phyloP scores from a whole-genome alignment of 2,113 vertebrate species.

The Chinchilla lanigera region DNA sequence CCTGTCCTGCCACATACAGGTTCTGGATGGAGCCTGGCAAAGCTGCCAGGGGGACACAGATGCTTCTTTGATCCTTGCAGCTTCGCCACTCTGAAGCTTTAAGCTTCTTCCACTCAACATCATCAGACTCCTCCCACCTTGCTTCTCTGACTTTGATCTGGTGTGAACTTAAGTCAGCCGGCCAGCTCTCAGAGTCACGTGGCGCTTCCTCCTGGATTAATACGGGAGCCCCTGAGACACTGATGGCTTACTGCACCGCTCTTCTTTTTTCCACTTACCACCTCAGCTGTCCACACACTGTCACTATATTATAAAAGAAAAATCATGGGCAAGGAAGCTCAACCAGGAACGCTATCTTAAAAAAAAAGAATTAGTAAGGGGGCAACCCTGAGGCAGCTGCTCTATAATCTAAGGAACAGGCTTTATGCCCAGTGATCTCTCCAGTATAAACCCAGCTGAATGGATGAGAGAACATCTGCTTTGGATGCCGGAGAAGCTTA shows the following conservation, averaged over 20 bases:
- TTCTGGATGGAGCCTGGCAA: neutral
- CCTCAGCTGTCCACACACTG: constrained; percentile 29
- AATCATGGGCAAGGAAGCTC: neutral
- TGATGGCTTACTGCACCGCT: neutral
- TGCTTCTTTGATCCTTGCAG: neutral
- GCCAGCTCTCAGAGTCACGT: neutral
- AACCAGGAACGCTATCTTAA: neutral
- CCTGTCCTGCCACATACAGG: neutral
- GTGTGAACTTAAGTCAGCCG: neutral
- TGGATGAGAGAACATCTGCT: neutral
- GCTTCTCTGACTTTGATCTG: neutral
- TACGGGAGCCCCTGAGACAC: neutral
- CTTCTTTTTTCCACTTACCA: constrained; percentile 46
- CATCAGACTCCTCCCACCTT: neutral
- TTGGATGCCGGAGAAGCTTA: neutral
- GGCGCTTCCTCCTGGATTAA: constrained; percentile 64
- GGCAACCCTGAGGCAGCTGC: neutral
- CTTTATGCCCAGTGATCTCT: neutral
- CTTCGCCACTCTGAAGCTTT: neutral
- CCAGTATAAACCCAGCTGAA: neutral
- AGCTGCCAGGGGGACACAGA: neutral
- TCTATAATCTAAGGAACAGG: neutral
- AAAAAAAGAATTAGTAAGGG: neutral
- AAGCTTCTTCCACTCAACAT: neutral
- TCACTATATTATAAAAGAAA: constrained; percentile 34